Base-by-base conservation (phyloP, 2,888 invertebrate genomes). In the Eilema caniola region DNA sequence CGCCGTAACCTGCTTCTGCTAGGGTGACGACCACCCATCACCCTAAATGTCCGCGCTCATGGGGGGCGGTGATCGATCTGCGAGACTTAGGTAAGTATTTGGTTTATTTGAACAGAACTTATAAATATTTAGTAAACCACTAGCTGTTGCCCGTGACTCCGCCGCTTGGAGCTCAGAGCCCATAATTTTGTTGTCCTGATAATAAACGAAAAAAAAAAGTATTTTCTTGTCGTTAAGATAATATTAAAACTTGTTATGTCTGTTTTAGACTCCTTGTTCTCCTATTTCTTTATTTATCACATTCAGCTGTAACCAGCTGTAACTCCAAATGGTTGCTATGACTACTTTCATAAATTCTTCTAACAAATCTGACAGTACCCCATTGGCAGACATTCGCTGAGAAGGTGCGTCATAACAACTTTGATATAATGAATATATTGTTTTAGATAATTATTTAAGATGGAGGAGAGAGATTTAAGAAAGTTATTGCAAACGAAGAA, bases 401-500 rank as follows among this genome's bases (percentile, higher is more conserved):
- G 47, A 47, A 25, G 1, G 8, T 1, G 10, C 24, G 24, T 33
- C 23, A 23, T 14, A 33, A 62, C 20, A 62, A 33, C 20, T 41
- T 62, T 41, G 24, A 20, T 62, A 25, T 20, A 62, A 41, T 11
- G 24, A 11, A 14, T 31, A 31, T 12, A 33, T 20, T 33, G 24
- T 57, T 57, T 47, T 28, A 47, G 24, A 41, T 64, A 53, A 70
- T 47, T 59, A 66, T 57, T 5, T 31, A 84, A 77, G 76, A 95
- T 95, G 95, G 86, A 95, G 57, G 95, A 95, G 74, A 90, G 93
- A 37, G 94, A 95, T 61, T 72, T 95, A 37, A 88, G 94, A 59
- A 94, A 92, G 78, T 85, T 95, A 47, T 82, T 95, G 74, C 89
- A 89, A 71, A 93, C 95, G 62, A 95, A 95, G 85, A 93, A 94